Base-by-base conservation (phyloP, 2,888 invertebrate species). In the Drosophila putrida region DNA sequence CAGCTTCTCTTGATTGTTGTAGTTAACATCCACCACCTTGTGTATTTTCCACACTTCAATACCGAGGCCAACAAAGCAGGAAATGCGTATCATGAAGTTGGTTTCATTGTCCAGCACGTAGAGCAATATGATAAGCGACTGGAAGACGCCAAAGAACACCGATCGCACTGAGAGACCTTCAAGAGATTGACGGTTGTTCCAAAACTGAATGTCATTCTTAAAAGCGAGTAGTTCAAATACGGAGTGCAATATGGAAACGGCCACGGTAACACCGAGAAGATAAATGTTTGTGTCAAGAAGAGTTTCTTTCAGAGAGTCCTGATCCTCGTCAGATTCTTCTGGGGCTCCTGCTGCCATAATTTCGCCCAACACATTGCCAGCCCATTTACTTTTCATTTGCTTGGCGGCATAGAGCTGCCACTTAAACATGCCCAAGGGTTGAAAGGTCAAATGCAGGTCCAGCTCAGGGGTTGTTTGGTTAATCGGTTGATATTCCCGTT, bases 121-220 rank as follows among this genome's bases (percentile, higher is more conserved):
- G 0, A 99, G 94, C 6, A 99, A 93, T 0, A 99, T 99, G 57
- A 99, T 96, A 10, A 98, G 93, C 0, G 99, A 98, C 92, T 99
- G 99, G 93, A 99, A 99, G 5, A 99, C 98, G 89, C 97, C 98
- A 93, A 99, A 99, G 93, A 99, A 98, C 31, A 99, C 99, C 0
- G 98, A 98, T 77, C 99, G 95, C 4, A 99, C 99, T 0, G 99
- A 99, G 39, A 99, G 94, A 9, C 99, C 99, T 93, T 99, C 99
- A 47, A 99, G 93, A 0, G 98, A 98, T 91, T 99, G 98, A 13
- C 99, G 95, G 90, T 98, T 98, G 88, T 98, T 98, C 99, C 99
- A 99, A 92, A 99, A 99, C 93, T 99, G 99, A 89, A 99, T 99
- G 92, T 99, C 99, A 93, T 99, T 99, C 93, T 99, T 99, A 93